These are phyloP conservation scores for Acipenser transmontanus DNA, from an alignment of 2,797 vertebrate genomes.

Conservation along the genomic window DNA sequence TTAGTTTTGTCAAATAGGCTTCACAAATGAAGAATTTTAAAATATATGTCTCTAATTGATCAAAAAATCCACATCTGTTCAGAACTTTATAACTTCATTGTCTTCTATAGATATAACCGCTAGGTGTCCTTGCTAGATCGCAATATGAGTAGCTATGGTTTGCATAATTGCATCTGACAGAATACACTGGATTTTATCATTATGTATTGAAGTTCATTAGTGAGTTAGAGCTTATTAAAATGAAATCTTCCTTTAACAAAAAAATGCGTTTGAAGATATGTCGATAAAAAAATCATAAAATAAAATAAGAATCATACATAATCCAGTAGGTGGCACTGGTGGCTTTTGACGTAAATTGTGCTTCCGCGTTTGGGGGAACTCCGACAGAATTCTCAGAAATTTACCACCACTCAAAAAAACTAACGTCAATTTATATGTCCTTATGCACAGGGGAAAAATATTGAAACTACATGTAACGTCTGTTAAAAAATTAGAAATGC, in stretches of 20 bases:
- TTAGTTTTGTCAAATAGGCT: too few species aligned
- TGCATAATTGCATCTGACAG: background rate
- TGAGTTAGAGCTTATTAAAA: background rate
- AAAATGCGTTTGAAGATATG: background rate
- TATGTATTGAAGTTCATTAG: background rate
- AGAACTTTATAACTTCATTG: background rate
- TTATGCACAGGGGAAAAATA: too few species aligned
- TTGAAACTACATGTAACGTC: too few species aligned
- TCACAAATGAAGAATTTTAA: background rate
- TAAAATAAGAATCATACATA: background rate
- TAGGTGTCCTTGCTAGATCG: background rate
- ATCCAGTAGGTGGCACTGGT: background rate
- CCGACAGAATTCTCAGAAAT: background rate
- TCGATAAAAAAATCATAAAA: background rate
- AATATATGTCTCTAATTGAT: background rate
- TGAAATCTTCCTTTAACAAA: background rate
- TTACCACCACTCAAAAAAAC: background rate
- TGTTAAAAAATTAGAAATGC: too few species aligned
- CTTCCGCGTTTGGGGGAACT: background rate
- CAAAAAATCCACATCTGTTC: too few species aligned
- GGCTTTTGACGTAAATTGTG: background rate
- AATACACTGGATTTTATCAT: background rate
- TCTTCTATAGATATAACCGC: background rate
- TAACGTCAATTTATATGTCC: too few species aligned
- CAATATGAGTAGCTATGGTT: background rate